Base-by-base conservation (phyloP, 1,140 invertebrate species). In the Meloidogyne chitwoodi region DNA sequence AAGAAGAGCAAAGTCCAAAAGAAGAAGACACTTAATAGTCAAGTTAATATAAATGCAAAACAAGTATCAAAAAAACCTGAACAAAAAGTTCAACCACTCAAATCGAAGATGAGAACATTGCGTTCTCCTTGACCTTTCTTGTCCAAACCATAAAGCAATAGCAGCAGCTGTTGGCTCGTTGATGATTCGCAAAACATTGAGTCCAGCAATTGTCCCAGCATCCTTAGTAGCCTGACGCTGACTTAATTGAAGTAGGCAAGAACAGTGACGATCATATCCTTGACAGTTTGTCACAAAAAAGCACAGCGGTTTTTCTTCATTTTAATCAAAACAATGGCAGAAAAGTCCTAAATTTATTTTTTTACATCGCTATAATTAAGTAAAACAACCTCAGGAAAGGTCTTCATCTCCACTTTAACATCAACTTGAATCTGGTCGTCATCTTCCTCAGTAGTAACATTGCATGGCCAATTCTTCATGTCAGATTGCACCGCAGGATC, bases 31-130 rank as follows among this genome's bases (percentile, higher is more conserved):
- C 82, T 93, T 56, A n/a, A n/a, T 8, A n/a, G 1, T 6, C 6
- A 41, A 41, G 38, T 10, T 41, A 41, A 41, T n/a, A 41, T n/a
- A 8, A 22, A 8, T n/a, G 4, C 5, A 5, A 56, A 56, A 0
- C 38, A 41, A 10, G 38, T 16, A 16, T 38, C 29, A 6, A 44
- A 44, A 44, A 19, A 56, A 56, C 48, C 93, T 8, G 92, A 93
- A 85, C 93, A 92, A 87, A 98, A 98, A 81, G 95, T 98, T 85
- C 95, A 95, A 88, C 95, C 95, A 79, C 95, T 95, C 80, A 98
- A 90, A 90, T 98, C 95, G 88, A 96, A 98, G 80, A 91, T 90
- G 1, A 91, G 84, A 14, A 91, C 89, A 81, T 90, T 90, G 27
- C 87, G 82, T 78, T 89, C 89, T 41, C 80, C 83, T 24, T 92